Conservation (phyloP, 2,113 vertebrate genomes). For the Oceanodroma tethys region DNA sequence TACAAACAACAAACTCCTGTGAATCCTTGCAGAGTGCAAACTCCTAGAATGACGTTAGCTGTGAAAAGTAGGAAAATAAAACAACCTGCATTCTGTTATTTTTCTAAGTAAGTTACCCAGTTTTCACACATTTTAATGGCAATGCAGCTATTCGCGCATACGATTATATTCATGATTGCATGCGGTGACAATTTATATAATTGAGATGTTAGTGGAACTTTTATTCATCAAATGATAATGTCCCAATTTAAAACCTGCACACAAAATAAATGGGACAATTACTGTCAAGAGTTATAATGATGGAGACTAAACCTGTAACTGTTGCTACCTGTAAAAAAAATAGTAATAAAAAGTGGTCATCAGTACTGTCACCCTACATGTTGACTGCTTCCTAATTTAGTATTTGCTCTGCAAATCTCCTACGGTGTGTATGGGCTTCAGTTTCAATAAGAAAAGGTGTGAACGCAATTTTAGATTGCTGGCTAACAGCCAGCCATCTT, state of each 20-base stretch:
- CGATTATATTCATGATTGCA: background rate
- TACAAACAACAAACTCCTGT: background rate
- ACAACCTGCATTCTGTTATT: background rate
- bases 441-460: background rate
- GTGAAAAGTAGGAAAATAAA: background rate
- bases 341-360: background rate
- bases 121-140: background rate
- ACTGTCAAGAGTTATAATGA: background rate
- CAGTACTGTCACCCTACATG: accelerated
- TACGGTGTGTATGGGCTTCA: background rate
- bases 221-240: background rate
- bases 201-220: background rate
- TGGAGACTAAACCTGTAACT: background rate
- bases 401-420: background rate
- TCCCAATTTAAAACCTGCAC: background rate
- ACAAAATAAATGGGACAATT: background rate
- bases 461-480: background rate
- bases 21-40: background rate
- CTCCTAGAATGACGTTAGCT: background rate
- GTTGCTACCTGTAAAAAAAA: background rate
- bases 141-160: background rate
- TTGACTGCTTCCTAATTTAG: background rate
- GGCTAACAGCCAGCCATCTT: background rate
- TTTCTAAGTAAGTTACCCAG: background rate
- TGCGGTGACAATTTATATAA: background rate